Evolutionary conservation across 2,113 vertebrate species (phyloP).

Genomic region (Serinus canaria): DNA sequence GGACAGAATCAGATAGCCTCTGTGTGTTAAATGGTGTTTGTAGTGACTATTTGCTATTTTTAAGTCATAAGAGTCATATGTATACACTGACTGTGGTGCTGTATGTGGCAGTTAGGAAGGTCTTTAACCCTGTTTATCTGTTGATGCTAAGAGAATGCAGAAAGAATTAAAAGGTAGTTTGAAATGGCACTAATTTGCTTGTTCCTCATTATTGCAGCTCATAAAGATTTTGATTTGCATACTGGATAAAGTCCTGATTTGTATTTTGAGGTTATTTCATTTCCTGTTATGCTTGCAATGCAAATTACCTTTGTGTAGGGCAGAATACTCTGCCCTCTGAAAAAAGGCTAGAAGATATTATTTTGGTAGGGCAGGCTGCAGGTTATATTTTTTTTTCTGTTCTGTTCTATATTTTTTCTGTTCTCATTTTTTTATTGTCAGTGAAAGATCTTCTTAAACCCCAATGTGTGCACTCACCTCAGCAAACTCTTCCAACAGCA

Average conservation of each 20-base stretch:
- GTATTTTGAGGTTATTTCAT: slow-evolving; percentile 22
- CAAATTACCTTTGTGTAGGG: neutral
- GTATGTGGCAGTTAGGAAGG: neutral
- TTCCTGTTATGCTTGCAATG: neutral
- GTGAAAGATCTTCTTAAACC: neutral
- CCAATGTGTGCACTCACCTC: neutral
- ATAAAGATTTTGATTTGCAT: slow-evolving; percentile 25
- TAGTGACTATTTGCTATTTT: neutral
- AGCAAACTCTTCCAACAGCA: neutral
- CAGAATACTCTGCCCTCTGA: neutral
- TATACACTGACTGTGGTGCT: neutral
- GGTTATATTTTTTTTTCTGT: neutral
- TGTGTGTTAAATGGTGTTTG: neutral
- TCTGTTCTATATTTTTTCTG: neutral
- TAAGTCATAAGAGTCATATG: neutral
- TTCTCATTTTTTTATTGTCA: neutral
- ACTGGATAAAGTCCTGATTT: neutral
- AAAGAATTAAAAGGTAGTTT: slow-evolving; percentile 11
- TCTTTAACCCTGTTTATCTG: neutral
- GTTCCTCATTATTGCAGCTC: neutral
- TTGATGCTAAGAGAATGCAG: neutral
- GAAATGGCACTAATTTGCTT: slow-evolving; percentile 14
- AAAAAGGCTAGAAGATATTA: neutral
- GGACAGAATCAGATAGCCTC: neutral
- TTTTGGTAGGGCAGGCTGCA: neutral